Percentiles rank a stretch among this genome's conserved stretches.
Evolutionary conservation across 2,797 vertebrate species (phyloP).

Genomic region (Simalia tracyae): DNA sequence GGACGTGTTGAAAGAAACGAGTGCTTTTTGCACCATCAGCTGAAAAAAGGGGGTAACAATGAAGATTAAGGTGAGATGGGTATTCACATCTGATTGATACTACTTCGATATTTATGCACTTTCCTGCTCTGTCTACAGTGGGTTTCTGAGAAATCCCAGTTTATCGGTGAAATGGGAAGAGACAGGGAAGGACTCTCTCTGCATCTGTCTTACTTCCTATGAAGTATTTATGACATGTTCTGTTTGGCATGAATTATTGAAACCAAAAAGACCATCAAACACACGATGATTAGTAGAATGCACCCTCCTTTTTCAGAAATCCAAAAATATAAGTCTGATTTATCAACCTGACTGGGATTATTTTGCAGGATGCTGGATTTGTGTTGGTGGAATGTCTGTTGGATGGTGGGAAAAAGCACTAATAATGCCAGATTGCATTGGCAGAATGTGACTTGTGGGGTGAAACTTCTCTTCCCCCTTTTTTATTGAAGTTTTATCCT

Average conservation of each 20-base stretch:
- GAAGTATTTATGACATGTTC: neutral
- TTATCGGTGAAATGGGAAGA: too few relatives aligned
- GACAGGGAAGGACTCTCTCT: too few relatives aligned
- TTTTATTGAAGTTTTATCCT: constrained; percentile 6
- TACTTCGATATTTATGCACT: too few relatives aligned
- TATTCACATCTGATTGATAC: too few relatives aligned
- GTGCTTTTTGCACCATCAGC: too few relatives aligned
- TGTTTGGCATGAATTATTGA: neutral
- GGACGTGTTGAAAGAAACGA: too few relatives aligned
- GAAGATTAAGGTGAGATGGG: too few relatives aligned
- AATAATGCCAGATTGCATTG: neutral
- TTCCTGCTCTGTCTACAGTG: neutral
- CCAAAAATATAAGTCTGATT: constrained; percentile 6
- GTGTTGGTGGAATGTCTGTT: neutral
- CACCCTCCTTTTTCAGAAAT: neutral
- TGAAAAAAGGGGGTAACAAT: too few relatives aligned
- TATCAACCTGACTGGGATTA: neutral
- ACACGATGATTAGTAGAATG: neutral
- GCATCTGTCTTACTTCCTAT: too few relatives aligned
- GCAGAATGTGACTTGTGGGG: neutral
- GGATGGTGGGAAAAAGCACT: neutral
- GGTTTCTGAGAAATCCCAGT: neutral
- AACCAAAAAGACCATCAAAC: neutral
- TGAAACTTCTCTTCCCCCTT: neutral
- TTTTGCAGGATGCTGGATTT: neutral